These are phyloP conservation scores for Cylas formicarius DNA, from an alignment of 1,140 invertebrate species.

Conservation along the genomic window DNA sequence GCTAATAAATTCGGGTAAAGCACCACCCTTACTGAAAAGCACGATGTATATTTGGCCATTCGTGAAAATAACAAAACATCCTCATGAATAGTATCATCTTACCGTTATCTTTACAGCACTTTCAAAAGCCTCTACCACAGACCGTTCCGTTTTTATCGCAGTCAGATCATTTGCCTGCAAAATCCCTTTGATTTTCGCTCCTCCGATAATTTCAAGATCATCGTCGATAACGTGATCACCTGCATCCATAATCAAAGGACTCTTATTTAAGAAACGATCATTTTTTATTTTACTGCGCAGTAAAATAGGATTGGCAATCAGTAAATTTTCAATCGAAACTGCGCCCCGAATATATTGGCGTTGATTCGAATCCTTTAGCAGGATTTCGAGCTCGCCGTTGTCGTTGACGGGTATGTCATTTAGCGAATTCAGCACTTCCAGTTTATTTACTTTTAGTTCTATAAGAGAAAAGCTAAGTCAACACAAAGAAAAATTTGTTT, in stretches of 20 bases:
- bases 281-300: slow-evolving; percentile 37
- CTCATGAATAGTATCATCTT: neutral
- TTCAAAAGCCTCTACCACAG: slow-evolving; percentile 14
- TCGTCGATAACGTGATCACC: slow-evolving; percentile 34
- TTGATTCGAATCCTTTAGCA: slow-evolving; percentile 36
- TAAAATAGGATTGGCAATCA: slow-evolving; percentile 40
- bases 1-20: no score
- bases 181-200: slow-evolving; percentile 36
- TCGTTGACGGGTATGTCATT: slow-evolving; percentile 42
- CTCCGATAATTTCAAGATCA: slow-evolving; percentile 40
- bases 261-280: slow-evolving; percentile 38
- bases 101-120: slow-evolving; percentile 21
- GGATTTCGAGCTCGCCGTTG: slow-evolving; percentile 40
- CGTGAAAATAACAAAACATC: neutral
- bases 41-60: no score
- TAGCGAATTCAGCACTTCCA: slow-evolving; percentile 38
- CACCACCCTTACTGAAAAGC: no score
- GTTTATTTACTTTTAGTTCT: slow-evolving; percentile 30
- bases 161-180: slow-evolving; percentile 36
- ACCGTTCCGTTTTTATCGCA: slow-evolving; percentile 20
- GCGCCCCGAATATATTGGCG: slow-evolving; percentile 40
- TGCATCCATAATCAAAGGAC: slow-evolving; percentile 39
- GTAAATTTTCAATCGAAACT: slow-evolving; percentile 41
- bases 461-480: neutral
- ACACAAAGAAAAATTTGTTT: neutral